These are phyloP conservation scores for Falco naumanni DNA, from an alignment of 2,797 vertebrate species.

Conservation along the genomic window DNA sequence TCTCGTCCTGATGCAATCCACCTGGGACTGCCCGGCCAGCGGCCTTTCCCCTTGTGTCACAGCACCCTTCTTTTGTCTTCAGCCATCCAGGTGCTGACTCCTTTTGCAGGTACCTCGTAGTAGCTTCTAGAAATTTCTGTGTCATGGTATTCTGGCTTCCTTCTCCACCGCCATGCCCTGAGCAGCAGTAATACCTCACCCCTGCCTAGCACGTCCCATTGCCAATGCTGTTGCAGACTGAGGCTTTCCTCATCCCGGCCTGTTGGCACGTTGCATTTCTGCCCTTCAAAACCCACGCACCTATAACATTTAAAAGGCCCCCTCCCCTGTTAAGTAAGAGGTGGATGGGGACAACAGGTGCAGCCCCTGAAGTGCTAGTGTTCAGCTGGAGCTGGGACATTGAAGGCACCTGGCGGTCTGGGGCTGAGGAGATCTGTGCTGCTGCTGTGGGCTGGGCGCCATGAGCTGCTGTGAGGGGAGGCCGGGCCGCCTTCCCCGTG, in stretches of 20 bases:
- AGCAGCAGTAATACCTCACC: neutral
- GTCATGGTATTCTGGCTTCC: neutral
- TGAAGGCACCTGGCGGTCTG: neutral
- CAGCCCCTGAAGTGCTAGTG: neutral
- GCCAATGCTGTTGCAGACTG: neutral
- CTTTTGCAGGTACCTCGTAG: neutral
- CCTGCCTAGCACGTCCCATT: neutral
- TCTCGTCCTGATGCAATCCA: neutral
- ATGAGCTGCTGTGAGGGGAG: fast-evolving
- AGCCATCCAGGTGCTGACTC: neutral
- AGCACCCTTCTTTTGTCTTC: neutral
- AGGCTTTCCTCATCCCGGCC: neutral
- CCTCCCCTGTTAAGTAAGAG: neutral
- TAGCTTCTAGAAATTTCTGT: neutral
- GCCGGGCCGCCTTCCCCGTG: fast-evolving
- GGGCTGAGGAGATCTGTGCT: neutral
- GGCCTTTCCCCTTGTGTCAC: neutral
- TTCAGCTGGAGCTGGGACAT: neutral
- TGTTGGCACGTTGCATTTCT: neutral
- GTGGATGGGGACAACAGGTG: neutral
- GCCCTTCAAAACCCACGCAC: neutral
- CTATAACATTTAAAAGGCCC: neutral
- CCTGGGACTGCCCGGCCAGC: neutral
- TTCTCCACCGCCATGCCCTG: neutral
- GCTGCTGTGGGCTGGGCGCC: too few relatives aligned